Evolutionary conservation across 64 coral and sea anemone genomes (phyloP), one percentile per base, ranked within the genome.

Genomic region (Acropora yongei): DNA sequence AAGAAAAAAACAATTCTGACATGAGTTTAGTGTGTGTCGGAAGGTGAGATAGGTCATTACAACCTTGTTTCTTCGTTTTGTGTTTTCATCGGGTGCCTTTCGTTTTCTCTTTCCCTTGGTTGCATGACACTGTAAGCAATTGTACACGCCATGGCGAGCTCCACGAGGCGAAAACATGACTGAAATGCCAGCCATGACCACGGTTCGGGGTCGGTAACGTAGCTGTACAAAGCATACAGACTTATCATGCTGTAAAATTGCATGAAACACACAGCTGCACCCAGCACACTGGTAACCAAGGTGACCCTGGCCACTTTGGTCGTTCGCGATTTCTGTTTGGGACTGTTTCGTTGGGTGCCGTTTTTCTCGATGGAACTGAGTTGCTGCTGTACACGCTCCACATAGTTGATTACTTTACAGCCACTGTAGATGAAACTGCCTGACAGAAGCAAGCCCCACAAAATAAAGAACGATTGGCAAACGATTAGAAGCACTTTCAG

Each of bases 351-450:
- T 8, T 41, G 79, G 6, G 7, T 30, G 13, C 51, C 51, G 60
- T 53, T 67, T 68, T 47, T 79, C 43, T 72, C 80, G 51, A 79
- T 46, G 1, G 57, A 8, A 1, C 65, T 51, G 9, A 94, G 87
- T 78, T 89, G 71, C 49, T 75, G 48, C 30, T 89, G 87, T 8
- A 74, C 72, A 14, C 84, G n/a, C 10, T n/a, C 61, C 8, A 48
- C 30, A 17, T 46, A 77, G 19, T 68, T 41, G 43, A 94, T 83
- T 1, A 94, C 57, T 68, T 94, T 94, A 0, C 87, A 88, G 66
- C 93, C 93, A 41, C 93, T 94, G 93, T 94, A 94, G 13, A 94
- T 72, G 72, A 94, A 94, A 14, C 77, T 75, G 1, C 53, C 57
- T 8, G 86, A 94, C 3, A 89, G 51, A 18, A 89, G 3, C 20